phyloP scores from a whole-genome alignment of 1,140 invertebrate genomes.

The Aphelenchoides fujianensis region DNA sequence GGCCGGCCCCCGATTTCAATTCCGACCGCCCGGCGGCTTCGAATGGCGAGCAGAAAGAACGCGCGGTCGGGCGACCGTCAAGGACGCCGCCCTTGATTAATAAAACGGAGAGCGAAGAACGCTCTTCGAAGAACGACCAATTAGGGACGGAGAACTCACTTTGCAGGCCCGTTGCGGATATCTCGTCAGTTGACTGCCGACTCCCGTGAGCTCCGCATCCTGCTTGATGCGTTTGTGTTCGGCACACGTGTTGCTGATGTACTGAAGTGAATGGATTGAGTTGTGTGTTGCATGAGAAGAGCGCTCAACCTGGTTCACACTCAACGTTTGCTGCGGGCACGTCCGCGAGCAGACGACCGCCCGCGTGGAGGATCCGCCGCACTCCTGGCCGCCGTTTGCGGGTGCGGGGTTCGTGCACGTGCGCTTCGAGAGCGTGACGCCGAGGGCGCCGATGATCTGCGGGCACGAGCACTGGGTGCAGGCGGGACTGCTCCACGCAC shows the following conservation, averaged over 20 bases:
- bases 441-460: conserved; percentile 48
- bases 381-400: conserved; percentile 57
- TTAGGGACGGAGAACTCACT: conserved; percentile 50
- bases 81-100: not conserved
- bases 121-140: not conserved
- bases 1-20: not conserved
- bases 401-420: conserved; percentile 54
- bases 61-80: not conserved
- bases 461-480: conserved; percentile 54
- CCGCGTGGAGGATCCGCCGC: conserved; percentile 46
- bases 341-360: conserved; percentile 53
- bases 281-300: conserved; percentile 5
- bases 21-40: too few species aligned
- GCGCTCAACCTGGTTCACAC: conserved; percentile 58
- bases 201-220: conserved; percentile 58
- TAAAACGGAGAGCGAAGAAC: conserved; percentile 6
- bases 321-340: conserved; percentile 38
- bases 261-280: conserved; percentile 42
- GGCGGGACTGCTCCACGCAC: conserved; percentile 42
- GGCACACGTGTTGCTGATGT: conserved; percentile 51
- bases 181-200: conserved; percentile 54
- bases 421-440: conserved; percentile 42
- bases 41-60: not conserved
- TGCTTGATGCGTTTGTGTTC: conserved; percentile 58
- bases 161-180: conserved; percentile 62